A percentile compares a stretch with the other conserved stretches of the same genome.
Conservation (phyloP, 92 coral and sea anemone species). For the Siderastrea radians region DNA sequence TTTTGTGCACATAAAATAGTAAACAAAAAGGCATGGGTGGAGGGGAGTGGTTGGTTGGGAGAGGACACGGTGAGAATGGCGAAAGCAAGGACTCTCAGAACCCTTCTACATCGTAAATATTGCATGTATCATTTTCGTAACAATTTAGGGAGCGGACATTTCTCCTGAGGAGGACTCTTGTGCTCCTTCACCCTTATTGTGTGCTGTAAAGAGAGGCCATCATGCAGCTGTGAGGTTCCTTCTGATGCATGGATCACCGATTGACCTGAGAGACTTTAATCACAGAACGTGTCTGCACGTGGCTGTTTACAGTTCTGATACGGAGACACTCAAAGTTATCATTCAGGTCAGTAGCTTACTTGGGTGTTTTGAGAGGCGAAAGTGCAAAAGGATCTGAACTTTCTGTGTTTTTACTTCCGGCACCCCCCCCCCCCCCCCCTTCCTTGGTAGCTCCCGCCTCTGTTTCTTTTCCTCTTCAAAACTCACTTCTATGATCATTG, state of each 20-base stretch:
- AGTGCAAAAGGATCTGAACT: not conserved
- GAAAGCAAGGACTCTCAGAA: too few species aligned
- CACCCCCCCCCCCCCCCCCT: too few species aligned
- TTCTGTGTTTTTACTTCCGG: too few species aligned
- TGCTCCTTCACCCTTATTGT: slow-evolving; percentile 75
- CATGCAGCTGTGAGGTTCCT: slow-evolving; percentile 69
- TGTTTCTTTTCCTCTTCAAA: too few species aligned
- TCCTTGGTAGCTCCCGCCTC: too few species aligned
- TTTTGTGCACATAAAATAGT: too few species aligned
- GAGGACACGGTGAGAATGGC: too few species aligned
- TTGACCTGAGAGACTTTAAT: slow-evolving; percentile 68
- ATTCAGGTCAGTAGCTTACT: slow-evolving; percentile 54
- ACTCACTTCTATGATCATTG: too few species aligned
- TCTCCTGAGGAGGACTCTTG: slow-evolving; percentile 54
- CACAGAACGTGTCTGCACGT: slow-evolving; percentile 77
- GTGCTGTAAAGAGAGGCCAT: slow-evolving; percentile 85
- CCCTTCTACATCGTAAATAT: too few species aligned
- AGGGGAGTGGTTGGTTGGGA: too few species aligned
- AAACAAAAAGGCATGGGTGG: too few species aligned
- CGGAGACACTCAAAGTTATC: slow-evolving; percentile 67
- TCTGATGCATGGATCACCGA: slow-evolving; percentile 75
- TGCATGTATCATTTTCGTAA: not conserved
- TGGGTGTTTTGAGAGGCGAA: too few species aligned
- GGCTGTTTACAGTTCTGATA: slow-evolving; percentile 86
- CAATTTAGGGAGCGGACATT: slow-evolving; percentile 73